Base-by-base conservation (phyloP, 2,797 vertebrate species). In the Hipposideros larvatus region DNA sequence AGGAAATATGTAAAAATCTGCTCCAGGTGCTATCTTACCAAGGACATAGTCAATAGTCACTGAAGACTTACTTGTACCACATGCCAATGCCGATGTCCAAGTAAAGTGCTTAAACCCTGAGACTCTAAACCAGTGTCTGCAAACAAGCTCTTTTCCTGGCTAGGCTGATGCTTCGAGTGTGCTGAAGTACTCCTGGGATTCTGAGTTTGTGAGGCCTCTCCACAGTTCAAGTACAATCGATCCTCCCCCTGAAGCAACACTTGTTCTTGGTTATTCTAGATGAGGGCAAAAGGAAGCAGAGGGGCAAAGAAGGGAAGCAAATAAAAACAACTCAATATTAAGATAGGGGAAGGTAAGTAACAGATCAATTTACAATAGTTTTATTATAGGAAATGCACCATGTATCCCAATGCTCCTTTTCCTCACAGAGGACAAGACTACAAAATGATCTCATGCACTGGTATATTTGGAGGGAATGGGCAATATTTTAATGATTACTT, bases 71-170 rank as follows among this genome's bases (percentile, higher is more conserved):
- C 99, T 99, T 99, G 99, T 97, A 99, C 99, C 97, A 99, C 99
- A 43, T 99, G 99, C 99, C 99, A 99, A 98, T 99, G 99, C 97
- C 99, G 99, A 98, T 99, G 99, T 98, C 99, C 99, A 97, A 99
- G 98, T 99, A 99, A 99, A 99, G 99, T 99, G 99, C 99, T 99
- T 99, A 99, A 99, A 98, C 99, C 99, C 99, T 99, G 99, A 99
- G 99, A 99, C 98, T 99, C 98, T 93, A 99, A 98, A 97, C 98
- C 98, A 87, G 98, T 98, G 89, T 98, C 98, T 96, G 98, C 98
- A 97, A 98, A 98, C 0, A 98, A 99, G 97, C 98, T 99, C 98
- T 98, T 98, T 87, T 99, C 99, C 31, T 48, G 98, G 66, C 95
- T 57, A n/a, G 97, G 79, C 86, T 97, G 98, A 66, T 98, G 98